Conservation (phyloP, 2,113 vertebrate species). For the Nyctibius bracteatus region DNA sequence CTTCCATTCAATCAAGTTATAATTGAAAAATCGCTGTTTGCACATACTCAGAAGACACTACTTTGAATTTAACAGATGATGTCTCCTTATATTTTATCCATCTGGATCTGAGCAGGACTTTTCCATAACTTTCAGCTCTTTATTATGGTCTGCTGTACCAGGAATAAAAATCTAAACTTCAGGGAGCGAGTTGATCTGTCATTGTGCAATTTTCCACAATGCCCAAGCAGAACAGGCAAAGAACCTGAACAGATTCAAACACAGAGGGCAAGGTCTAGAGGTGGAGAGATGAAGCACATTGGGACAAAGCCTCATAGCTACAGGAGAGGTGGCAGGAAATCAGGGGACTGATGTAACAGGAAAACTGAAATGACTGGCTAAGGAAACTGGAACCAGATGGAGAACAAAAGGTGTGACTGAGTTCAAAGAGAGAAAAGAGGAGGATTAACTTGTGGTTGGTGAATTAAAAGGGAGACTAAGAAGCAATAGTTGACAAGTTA, state of each 20-base stretch:
- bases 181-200: not conserved
- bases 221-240: not conserved
- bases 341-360: not conserved
- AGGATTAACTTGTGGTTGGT: not conserved
- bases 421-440: not conserved
- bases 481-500: not conserved
- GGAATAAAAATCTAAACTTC: not conserved
- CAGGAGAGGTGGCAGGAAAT: not conserved
- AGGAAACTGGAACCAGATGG: not conserved
- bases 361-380: not conserved
- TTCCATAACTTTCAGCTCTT: not conserved
- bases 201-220: not conserved
- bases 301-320: not conserved
- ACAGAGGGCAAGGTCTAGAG: not conserved
- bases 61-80: not conserved
- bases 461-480: not conserved
- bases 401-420: not conserved
- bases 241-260: not conserved
- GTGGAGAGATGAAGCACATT: not conserved
- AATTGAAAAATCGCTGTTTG: not conserved
- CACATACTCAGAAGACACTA: not conserved
- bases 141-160: not conserved
- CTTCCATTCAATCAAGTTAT: not conserved
- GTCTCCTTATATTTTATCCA: not conserved
- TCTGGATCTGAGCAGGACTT: not conserved